Evolutionary conservation across 2,797 vertebrate species (phyloP), one percentile per base, ranked within the genome.

Genomic region (Pangasius krempfi): DNA sequence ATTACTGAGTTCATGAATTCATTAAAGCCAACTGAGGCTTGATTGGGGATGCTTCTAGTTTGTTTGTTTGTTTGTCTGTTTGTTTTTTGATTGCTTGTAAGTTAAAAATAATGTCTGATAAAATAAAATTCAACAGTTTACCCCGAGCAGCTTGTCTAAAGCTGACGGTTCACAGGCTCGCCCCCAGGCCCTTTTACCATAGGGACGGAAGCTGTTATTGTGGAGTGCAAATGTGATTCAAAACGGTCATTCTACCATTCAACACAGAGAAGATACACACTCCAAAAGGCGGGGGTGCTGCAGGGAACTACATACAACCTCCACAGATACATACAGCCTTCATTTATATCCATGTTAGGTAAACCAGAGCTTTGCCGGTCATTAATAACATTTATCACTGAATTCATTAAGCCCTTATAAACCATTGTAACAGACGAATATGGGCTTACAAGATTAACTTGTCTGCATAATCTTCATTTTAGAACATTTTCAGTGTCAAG

Each of bases 1-100:
- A 86, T 89, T 91, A 88, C 86, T 88, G 90, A 92, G 91, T 88
- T 90, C 79, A 88, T 90, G 85, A 90, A 89, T 91, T 90, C 22
- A 83, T 87, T 88, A 91, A 91, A 91, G 84, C 88, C 87, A 89
- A 87, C 86, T 16, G 75, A 89, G 90, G 86, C 79, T 80, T 91
- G 88, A 90, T 88, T 92, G 89, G 89, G 88, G 64, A 88, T 47
- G 79, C 90, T 88, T 90, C 85, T 78, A 78, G 68, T 9, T 10
- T 30, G 66, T 30, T 33, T 33, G 33, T 33, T 33, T 33, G 33
- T 33, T 33, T 33, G 33, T 33, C 1, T 33, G 33, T 33, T 33
- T 33, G 33, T 33, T 33, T 33, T 81, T 86, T 6, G 85, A 91
- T 92, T 91, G 87, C 91, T 91, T 92, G 64, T 56, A 90, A 90